Evolutionary conservation across 2,888 invertebrate species (phyloP).

Genomic region (Nycteola revayana): DNA sequence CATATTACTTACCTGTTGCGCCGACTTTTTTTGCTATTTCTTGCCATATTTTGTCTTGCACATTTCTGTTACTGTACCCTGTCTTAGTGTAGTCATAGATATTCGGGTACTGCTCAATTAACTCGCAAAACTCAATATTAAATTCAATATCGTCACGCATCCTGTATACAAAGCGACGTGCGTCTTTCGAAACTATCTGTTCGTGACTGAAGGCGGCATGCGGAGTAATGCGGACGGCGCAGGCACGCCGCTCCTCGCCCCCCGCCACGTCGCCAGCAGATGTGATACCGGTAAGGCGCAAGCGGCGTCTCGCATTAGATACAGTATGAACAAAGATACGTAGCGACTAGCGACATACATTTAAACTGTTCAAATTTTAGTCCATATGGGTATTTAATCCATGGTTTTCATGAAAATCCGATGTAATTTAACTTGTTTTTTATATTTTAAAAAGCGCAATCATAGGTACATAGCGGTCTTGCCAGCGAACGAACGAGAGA

Average conservation of each 20-base stretch:
- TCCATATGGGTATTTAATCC: conserved; percentile 4
- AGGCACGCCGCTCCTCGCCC: conserved; percentile 17
- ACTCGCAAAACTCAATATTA: conserved; percentile 19
- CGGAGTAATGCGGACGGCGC: conserved; percentile 19
- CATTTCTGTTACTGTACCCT: conserved; percentile 21
- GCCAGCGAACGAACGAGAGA: background rate
- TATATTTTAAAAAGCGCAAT: no score
- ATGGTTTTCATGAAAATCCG: background rate
- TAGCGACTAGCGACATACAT: conserved; percentile 18
- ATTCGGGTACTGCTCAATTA: conserved; percentile 16
- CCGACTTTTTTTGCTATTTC: conserved; percentile 19
- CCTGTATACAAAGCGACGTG: conserved; percentile 15
- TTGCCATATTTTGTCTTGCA: conserved; percentile 22
- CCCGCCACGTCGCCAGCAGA: conserved; percentile 17
- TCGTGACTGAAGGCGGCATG: conserved; percentile 6
- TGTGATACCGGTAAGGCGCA: conserved; percentile 17
- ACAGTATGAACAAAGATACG: conserved; percentile 19
- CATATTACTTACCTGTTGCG: conserved; percentile 15
- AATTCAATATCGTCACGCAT: conserved; percentile 10
- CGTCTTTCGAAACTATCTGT: conserved; percentile 14
- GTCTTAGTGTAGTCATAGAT: conserved; percentile 18
- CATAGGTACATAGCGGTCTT: background rate
- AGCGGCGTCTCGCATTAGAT: conserved; percentile 17
- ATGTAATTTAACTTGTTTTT: background rate
- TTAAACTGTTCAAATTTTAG: conserved; percentile 16